Conservation (phyloP, 2,113 vertebrate species). For the Podiceps cristatus region DNA sequence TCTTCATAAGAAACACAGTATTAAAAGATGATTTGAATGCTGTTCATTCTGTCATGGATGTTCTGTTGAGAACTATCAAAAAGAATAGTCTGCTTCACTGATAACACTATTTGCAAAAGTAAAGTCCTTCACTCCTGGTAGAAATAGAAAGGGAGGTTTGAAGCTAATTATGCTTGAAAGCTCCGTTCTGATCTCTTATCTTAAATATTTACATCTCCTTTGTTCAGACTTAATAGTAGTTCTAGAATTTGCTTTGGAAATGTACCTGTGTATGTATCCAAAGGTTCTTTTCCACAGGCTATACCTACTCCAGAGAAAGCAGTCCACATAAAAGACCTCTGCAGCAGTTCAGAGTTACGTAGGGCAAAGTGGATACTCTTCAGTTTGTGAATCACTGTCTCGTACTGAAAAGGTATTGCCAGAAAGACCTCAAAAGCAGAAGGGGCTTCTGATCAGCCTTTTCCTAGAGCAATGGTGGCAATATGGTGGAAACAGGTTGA, state of each 20-base stretch:
- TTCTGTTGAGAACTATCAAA: background rate
- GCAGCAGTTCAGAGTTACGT: fast-evolving
- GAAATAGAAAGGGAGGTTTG: background rate
- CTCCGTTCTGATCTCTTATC: background rate
- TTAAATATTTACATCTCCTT: background rate
- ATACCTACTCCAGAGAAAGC: background rate
- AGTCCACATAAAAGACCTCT: background rate
- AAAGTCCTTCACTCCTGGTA: background rate
- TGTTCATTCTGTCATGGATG: background rate
- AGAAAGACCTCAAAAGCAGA: background rate
- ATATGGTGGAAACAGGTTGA: background rate
- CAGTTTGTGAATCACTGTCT: background rate
- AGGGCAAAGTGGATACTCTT: background rate
- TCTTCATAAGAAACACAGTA: background rate
- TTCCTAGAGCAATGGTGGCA: background rate
- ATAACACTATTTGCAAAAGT: background rate
- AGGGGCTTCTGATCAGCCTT: background rate
- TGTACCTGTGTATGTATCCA: background rate
- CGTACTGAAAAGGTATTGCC: background rate
- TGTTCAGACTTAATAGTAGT: background rate
- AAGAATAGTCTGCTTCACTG: background rate
- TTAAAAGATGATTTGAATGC: background rate
- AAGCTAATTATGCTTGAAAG: background rate
- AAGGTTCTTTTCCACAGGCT: background rate
- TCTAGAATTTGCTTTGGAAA: background rate